Evolutionary conservation across 2,888 invertebrate species (phyloP), one percentile per base, ranked within the genome.

Genomic region (Germaria angustata): DNA sequence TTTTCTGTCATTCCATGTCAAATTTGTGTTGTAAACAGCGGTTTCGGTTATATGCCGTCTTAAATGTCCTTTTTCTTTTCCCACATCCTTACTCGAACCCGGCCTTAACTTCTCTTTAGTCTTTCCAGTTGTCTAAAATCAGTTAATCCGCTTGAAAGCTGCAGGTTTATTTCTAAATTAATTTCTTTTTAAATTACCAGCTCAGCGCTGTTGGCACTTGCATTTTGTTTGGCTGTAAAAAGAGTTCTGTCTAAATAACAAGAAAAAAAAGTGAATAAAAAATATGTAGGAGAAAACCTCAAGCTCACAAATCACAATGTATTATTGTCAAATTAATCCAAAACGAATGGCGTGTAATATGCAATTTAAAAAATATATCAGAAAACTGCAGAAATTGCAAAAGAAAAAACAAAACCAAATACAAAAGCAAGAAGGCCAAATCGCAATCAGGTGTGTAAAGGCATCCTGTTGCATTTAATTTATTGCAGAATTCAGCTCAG

Each of bases 401-500:
- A 41, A 65, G 17, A 34, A n/a, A 53, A 28, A 39, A 7, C 2
- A 28, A 66, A 17, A n/a, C n/a, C n/a, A n/a, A n/a, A n/a, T n/a
- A n/a, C n/a, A n/a, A 41, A n/a, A n/a, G 5, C 2, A 17, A 28
- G 17, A 59, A 76, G 57, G 61, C 61, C 53, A 66, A 77, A 72
- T 81, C 51, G 66, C 71, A 80, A 61, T 81, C 81, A 81, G 68
- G 84, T 81, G 84, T 77, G 79, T 73, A 84, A 81, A 71, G 39
- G 69, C 63, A 68, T 80, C 65, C 77, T 83, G 84, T 81, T 80
- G 83, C 78, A 44, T 75, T 72, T 75, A 84, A 84, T 84, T 84
- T 84, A 80, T 84, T 69, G 53, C 79, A 4, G 44, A 28, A 66
- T 51, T 36, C 55, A 34, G 39, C 24, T 15, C 44, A 55, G 22